Evolutionary conservation across 2,888 invertebrate genomes (phyloP).

Genomic region (Volucella inanis): DNA sequence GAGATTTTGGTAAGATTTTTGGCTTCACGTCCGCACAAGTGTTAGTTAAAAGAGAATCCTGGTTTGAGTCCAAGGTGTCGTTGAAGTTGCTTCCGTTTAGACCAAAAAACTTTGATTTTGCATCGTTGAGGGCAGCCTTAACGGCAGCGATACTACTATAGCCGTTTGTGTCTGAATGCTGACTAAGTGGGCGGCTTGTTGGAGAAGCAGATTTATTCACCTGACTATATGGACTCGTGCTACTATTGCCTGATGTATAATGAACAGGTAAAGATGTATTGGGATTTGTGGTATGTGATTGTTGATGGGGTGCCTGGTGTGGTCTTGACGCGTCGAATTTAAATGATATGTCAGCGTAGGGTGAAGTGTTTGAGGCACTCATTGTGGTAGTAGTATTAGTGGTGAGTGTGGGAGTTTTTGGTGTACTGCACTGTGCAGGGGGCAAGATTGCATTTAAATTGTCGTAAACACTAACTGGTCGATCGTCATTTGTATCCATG

Average conservation of each 20-base stretch:
- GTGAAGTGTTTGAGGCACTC: conserved; percentile 70
- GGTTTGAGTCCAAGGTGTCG: conserved; percentile 41
- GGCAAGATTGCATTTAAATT: conserved; percentile 78
- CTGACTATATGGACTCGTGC: conserved; percentile 57
- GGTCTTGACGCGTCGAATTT: conserved; percentile 74
- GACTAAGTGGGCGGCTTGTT: conserved; percentile 77
- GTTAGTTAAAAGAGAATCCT: conserved; percentile 43
- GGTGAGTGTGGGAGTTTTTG: conserved; percentile 75
- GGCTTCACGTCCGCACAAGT: conserved; percentile 57
- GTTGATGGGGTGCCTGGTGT: conserved; percentile 56
- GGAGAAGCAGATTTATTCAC: conserved; percentile 57
- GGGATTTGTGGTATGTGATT: conserved; percentile 57
- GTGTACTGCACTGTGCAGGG: conserved; percentile 69
- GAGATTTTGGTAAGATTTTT: conserved; percentile 72
- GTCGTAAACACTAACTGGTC: conserved; percentile 82
- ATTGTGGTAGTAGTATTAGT: conserved; percentile 67
- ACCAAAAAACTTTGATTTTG: conserved; percentile 83
- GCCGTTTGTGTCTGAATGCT: conserved; percentile 78
- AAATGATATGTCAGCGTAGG: conserved; percentile 76
- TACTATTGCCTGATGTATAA: conserved; percentile 52
- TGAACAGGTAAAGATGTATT: conserved; percentile 61
- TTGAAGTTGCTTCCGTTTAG: conserved; percentile 78
- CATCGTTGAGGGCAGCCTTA: conserved; percentile 82
- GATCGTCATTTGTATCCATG: conserved; percentile 79
- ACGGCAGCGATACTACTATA: conserved; percentile 80